Evolutionary conservation across 2,888 invertebrate genomes (phyloP).

Genomic region (Plagodis pulveraria): DNA sequence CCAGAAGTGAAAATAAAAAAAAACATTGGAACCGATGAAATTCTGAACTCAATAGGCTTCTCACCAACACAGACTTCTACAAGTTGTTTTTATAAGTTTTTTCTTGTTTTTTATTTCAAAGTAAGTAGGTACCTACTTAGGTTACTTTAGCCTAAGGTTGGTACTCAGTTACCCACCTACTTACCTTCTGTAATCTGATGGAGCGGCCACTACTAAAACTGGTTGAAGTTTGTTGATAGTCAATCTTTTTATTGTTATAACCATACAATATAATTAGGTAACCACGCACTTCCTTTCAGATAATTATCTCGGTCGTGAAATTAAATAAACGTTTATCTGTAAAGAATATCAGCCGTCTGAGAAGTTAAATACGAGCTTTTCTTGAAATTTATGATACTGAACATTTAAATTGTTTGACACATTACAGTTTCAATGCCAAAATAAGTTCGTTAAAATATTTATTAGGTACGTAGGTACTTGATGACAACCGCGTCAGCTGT

Average conservation of each 20-base stretch:
- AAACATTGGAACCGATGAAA: too few relatives aligned
- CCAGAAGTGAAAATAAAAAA: too few relatives aligned
- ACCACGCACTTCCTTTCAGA: slow-evolving; percentile 40
- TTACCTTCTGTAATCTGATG: slow-evolving; percentile 58
- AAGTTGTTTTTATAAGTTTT: too few relatives aligned
- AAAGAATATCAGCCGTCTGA: slow-evolving; percentile 37
- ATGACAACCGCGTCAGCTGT: neutral
- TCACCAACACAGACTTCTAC: too few relatives aligned
- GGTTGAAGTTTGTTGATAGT: slow-evolving; percentile 33
- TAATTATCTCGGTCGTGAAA: slow-evolving; percentile 35
- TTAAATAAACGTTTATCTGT: slow-evolving; percentile 41
- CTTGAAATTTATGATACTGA: slow-evolving; percentile 14
- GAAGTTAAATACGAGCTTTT: slow-evolving; percentile 25
- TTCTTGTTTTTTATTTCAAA: too few relatives aligned
- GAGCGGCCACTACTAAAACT: slow-evolving; percentile 51
- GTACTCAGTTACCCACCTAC: too few relatives aligned
- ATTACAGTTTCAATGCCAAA: slow-evolving; percentile 5
- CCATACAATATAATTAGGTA: slow-evolving; percentile 31
- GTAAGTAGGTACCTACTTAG: too few relatives aligned
- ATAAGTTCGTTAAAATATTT: slow-evolving; percentile 4
- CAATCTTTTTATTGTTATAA: slow-evolving; percentile 39
- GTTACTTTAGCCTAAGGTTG: too few relatives aligned
- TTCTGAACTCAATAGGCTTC: too few relatives aligned
- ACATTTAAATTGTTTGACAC: slow-evolving; percentile 2
- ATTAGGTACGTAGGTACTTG: neutral